phyloP scores from a whole-genome alignment of 2,888 invertebrate species.

The Lasioglossum pauxillum region DNA sequence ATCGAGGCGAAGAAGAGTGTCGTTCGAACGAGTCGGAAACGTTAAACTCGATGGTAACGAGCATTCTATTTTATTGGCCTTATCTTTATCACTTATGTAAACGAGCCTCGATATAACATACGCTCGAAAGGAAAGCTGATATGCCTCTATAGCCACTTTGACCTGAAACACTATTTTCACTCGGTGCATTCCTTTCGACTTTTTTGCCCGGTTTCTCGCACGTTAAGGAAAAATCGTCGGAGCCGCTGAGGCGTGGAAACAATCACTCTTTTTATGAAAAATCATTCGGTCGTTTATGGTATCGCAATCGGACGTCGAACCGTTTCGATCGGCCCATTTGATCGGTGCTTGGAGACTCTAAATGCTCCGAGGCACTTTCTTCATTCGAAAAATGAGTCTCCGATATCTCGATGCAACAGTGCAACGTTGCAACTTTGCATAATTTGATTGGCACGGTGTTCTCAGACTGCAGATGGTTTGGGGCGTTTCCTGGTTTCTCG shows the following conservation, averaged over 20 bases:
- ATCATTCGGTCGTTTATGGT: background rate
- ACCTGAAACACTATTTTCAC: slow-evolving; percentile 16
- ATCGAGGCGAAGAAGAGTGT: background rate
- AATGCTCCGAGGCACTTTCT: background rate
- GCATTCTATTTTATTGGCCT: background rate
- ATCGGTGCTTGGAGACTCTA: background rate
- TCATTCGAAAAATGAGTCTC: background rate
- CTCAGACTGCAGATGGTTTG: background rate
- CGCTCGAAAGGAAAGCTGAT: slow-evolving; percentile 16
- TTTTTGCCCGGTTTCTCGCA: slow-evolving; percentile 7
- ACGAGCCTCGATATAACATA: background rate
- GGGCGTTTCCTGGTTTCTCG: background rate
- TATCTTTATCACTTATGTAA: slow-evolving; percentile 10
- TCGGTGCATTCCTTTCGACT: background rate
- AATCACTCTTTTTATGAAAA: background rate
- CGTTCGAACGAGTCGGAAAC: background rate
- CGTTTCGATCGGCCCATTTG: background rate
- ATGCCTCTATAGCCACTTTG: background rate
- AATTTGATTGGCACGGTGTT: background rate
- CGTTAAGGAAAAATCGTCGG: background rate
- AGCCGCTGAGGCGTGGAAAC: slow-evolving; percentile 4
- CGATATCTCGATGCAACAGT: background rate
- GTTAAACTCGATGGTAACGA: too few relatives aligned
- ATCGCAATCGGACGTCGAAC: background rate
- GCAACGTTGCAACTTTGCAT: background rate